phyloP scores from a whole-genome alignment of 1,140 invertebrate species.

The Bombus waltoni region DNA sequence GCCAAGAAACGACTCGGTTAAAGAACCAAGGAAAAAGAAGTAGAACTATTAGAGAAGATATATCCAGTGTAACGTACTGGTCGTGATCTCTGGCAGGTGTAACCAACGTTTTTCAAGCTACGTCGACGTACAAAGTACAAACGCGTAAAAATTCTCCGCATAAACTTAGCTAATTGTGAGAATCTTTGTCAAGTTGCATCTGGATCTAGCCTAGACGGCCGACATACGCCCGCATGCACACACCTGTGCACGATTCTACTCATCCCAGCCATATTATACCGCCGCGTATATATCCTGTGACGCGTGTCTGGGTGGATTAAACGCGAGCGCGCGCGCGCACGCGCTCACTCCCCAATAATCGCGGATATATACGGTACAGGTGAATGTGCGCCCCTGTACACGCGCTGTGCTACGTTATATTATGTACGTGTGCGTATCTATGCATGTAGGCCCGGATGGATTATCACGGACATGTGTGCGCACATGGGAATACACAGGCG shows the following conservation, averaged over 20 bases:
- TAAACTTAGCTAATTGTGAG: too few species aligned
- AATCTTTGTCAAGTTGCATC: too few species aligned
- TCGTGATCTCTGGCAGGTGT: too few species aligned
- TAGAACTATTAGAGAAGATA: too few species aligned
- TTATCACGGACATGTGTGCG: slow-evolving; percentile 13
- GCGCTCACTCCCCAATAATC: not conserved
- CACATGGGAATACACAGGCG: not conserved
- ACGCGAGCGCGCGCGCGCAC: not conserved
- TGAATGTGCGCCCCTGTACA: not conserved
- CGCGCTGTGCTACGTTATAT: slow-evolving; percentile 15
- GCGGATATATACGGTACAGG: not conserved
- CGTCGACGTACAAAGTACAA: too few species aligned
- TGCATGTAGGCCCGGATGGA: slow-evolving; percentile 35
- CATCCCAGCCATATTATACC: slow-evolving; percentile 21
- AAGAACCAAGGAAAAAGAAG: too few species aligned
- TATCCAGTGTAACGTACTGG: rapidly evolving
- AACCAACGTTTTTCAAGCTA: too few species aligned
- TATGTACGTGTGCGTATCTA: slow-evolving; percentile 18
- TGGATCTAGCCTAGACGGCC: too few species aligned
- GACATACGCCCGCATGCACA: not conserved
- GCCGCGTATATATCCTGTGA: slow-evolving; percentile 32
- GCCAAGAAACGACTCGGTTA: too few species aligned
- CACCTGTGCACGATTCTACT: slow-evolving; percentile 27
- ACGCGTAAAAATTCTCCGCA: too few species aligned
- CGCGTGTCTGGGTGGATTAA: slow-evolving; percentile 48